Evolutionary conservation across 2,113 vertebrate species (phyloP).

Genomic region (Chaetorhynchus papuensis): DNA sequence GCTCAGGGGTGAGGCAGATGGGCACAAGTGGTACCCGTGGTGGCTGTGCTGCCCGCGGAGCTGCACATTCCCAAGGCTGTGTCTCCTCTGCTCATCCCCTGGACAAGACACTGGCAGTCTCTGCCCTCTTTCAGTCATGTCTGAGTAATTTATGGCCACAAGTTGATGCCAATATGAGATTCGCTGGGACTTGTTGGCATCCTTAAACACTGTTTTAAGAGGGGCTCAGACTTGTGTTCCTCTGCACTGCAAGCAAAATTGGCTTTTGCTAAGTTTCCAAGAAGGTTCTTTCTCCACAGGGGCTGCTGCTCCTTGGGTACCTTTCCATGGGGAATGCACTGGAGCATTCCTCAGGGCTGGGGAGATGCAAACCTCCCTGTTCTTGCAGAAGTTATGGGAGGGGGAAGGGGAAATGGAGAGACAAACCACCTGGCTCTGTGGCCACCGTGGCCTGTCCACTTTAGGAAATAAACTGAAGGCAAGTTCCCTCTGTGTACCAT

Average conservation of each 20-base stretch:
- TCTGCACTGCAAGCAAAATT: rapidly evolving
- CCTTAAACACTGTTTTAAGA: not conserved
- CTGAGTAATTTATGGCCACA: not conserved
- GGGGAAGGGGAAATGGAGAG: not conserved
- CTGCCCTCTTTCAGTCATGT: rapidly evolving
- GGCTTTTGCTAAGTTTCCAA: not conserved
- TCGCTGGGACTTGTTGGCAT: not conserved
- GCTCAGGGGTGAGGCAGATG: not conserved
- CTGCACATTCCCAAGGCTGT: not conserved
- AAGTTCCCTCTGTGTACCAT: not conserved
- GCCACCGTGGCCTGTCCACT: rapidly evolving
- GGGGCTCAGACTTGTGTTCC: not conserved
- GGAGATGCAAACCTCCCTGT: not conserved
- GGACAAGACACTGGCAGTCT: not conserved
- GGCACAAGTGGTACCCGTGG: rapidly evolving
- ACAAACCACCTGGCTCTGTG: rapidly evolving
- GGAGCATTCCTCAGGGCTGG: not conserved
- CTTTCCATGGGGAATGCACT: not conserved
- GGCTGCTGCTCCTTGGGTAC: not conserved
- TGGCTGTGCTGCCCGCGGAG: not conserved
- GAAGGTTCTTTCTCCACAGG: not conserved
- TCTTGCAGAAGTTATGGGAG: not conserved
- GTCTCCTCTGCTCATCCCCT: not conserved
- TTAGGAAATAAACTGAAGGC: not conserved
- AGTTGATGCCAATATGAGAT: not conserved